Evolutionary conservation across 1,140 invertebrate genomes (phyloP).

Genomic region (Branchinecta lynchi): DNA sequence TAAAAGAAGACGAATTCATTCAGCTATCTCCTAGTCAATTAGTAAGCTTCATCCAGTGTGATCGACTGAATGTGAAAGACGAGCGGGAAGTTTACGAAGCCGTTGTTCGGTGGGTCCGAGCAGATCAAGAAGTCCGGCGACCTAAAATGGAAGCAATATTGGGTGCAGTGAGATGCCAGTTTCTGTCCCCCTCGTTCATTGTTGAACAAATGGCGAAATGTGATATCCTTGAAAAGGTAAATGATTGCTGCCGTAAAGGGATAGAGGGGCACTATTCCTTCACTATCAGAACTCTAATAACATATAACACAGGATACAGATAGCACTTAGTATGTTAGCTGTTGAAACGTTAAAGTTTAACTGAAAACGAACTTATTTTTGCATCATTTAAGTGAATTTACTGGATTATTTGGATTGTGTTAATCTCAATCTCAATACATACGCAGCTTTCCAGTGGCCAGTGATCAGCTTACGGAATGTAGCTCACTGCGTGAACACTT

Average conservation of each 20-base stretch:
- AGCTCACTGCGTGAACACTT: no score
- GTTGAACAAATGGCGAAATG: slow-evolving; percentile 82
- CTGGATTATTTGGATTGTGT: no score
- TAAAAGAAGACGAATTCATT: slow-evolving; percentile 76
- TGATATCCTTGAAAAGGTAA: slow-evolving; percentile 58
- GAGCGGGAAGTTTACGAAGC: slow-evolving; percentile 82
- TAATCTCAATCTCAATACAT: no score
- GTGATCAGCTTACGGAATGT: no score
- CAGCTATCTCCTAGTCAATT: slow-evolving; percentile 61
- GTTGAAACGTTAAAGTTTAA: no score
- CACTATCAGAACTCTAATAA: no score
- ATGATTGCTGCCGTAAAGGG: not conserved
- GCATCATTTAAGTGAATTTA: no score
- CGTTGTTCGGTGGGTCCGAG: slow-evolving; percentile 53
- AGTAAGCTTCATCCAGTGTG: slow-evolving; percentile 59
- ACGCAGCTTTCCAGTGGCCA: no score
- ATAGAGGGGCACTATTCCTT: no score
- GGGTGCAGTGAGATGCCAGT: slow-evolving; percentile 71
- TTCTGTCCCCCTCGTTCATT: slow-evolving; percentile 70
- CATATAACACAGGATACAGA: no score
- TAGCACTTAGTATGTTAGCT: no score
- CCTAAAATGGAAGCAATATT: slow-evolving; percentile 72
- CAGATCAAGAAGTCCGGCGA: slow-evolving; percentile 64
- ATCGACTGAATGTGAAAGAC: slow-evolving; percentile 75
- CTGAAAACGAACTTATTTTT: no score